Percentiles rank a stretch among this genome's conserved stretches.
These are phyloP conservation scores for Clitarchus hookeri DNA, from an alignment of 2,888 invertebrate genomes.

Conservation along the genomic window DNA sequence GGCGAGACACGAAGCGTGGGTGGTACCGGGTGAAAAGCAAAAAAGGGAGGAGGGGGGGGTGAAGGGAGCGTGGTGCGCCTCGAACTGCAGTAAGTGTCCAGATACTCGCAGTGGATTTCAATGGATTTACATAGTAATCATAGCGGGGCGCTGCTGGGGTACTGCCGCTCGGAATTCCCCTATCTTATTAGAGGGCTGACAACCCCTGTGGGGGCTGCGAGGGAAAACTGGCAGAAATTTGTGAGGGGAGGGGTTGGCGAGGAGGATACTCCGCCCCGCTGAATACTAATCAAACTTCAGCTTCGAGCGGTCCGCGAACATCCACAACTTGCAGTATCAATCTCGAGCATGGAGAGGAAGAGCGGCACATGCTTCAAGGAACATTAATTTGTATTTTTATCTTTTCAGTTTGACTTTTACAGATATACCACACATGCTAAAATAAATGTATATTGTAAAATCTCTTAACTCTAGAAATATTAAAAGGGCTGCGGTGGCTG, in stretches of 20 bases:
- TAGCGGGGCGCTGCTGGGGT: constrained; percentile 48
- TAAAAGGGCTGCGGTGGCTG: too few species aligned
- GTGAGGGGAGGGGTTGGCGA: constrained; percentile 27
- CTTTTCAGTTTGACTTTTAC: too few species aligned
- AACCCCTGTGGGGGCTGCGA: constrained; percentile 36
- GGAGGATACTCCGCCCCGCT: constrained; percentile 21
- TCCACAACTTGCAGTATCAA: constrained; percentile 23
- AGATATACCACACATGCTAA: too few species aligned
- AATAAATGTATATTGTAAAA: too few species aligned
- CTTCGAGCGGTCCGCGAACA: constrained; percentile 21
- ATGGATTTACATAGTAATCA: constrained; percentile 57
- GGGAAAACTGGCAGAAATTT: constrained; percentile 16
- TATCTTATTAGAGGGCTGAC: constrained; percentile 41
- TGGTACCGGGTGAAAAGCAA: neutral
- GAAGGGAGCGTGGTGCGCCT: constrained; percentile 21
- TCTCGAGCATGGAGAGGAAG: neutral
- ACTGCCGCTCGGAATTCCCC: constrained; percentile 37
- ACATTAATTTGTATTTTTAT: too few species aligned
- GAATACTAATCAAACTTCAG: constrained; percentile 37
- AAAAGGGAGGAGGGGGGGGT: constrained; percentile 27
- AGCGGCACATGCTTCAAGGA: neutral
- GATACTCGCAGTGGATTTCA: constrained; percentile 39
- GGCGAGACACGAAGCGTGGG: neutral
- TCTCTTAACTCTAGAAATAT: too few species aligned
- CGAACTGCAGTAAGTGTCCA: constrained; percentile 19